Evolutionary conservation across 2,797 vertebrate genomes (phyloP).

Genomic region (Oryzias dopingdopingensis): DNA sequence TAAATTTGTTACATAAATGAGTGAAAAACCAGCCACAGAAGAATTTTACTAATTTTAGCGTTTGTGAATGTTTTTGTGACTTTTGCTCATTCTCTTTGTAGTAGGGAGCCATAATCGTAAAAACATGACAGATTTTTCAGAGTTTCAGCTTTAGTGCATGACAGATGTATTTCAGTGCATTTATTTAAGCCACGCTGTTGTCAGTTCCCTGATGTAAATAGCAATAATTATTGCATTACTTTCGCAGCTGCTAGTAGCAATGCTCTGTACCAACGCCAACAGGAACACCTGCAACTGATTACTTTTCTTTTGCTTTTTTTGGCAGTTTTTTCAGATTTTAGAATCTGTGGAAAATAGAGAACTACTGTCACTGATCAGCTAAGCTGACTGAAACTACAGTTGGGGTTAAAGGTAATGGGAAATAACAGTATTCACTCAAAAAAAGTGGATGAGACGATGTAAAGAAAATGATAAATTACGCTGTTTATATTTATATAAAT

Average conservation of each 20-base stretch:
- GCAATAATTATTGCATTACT: conserved; percentile 41
- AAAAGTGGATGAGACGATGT: conserved; percentile 1
- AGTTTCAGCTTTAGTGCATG: conserved; percentile 18
- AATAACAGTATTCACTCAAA: conserved; percentile 3
- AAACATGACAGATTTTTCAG: conserved; percentile 1
- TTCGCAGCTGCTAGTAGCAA: conserved; percentile 33
- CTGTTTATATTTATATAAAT: conserved; percentile 17
- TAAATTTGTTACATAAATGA: too few relatives aligned
- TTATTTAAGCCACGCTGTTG: conserved; percentile 29
- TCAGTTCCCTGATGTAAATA: conserved; percentile 53
- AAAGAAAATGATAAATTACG: conserved; percentile 11
- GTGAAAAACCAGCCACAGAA: too few relatives aligned
- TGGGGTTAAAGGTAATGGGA: conserved; percentile 4
- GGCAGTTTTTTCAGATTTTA: conserved; percentile 3
- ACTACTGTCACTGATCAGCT: too few relatives aligned
- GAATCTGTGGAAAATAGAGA: conserved; percentile 20
- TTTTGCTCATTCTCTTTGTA: not conserved
- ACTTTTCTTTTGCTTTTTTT: conserved; percentile 10
- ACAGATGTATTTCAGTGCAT: conserved; percentile 20
- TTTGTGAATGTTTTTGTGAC: too few relatives aligned
- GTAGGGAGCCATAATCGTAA: not conserved
- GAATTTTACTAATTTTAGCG: too few relatives aligned
- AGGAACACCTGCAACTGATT: conserved; percentile 38
- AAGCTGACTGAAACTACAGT: too few relatives aligned
- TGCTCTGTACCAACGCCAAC: conserved; percentile 18